Evolutionary conservation across 2,888 invertebrate species (phyloP).

Genomic region (Limulus polyphemus): DNA sequence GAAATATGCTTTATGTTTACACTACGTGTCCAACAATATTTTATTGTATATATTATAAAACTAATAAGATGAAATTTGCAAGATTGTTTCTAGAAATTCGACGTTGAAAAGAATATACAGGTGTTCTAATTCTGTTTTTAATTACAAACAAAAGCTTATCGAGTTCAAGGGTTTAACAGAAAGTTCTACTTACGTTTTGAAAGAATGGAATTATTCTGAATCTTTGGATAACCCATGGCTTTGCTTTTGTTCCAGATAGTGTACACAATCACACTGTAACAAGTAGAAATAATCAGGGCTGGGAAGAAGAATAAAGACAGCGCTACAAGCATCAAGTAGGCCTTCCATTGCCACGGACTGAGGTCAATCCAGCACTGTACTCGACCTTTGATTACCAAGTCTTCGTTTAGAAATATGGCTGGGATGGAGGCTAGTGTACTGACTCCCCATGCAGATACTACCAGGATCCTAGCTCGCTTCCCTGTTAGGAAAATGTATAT

Average conservation of each 20-base stretch:
- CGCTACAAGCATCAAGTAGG: constrained; percentile 75
- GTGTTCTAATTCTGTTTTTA: background rate
- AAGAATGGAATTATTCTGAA: constrained; percentile 20
- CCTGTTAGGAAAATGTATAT: constrained; percentile 42
- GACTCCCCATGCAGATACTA: constrained; percentile 66
- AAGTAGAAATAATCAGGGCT: constrained; percentile 71
- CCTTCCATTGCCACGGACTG: constrained; percentile 61
- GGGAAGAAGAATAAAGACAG: constrained; percentile 71
- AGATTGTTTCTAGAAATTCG: no score
- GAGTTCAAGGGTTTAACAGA: background rate
- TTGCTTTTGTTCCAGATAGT: constrained; percentile 83
- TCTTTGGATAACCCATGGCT: constrained; percentile 39
- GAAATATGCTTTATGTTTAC: no score
- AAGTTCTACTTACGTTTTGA: constrained; percentile 18
- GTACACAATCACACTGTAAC: constrained; percentile 77
- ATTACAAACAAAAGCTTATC: background rate
- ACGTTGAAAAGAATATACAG: no score
- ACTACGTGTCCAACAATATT: no score
- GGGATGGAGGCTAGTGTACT: constrained; percentile 71
- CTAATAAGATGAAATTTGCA: no score
- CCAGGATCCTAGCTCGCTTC: constrained; percentile 66
- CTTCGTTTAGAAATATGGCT: constrained; percentile 58
- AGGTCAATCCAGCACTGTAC: constrained; percentile 83
- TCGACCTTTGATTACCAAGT: constrained; percentile 59
- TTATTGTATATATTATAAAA: no score